phyloP scores from a whole-genome alignment of 2,113 vertebrate genomes.

The Eubucco bourcierii region DNA sequence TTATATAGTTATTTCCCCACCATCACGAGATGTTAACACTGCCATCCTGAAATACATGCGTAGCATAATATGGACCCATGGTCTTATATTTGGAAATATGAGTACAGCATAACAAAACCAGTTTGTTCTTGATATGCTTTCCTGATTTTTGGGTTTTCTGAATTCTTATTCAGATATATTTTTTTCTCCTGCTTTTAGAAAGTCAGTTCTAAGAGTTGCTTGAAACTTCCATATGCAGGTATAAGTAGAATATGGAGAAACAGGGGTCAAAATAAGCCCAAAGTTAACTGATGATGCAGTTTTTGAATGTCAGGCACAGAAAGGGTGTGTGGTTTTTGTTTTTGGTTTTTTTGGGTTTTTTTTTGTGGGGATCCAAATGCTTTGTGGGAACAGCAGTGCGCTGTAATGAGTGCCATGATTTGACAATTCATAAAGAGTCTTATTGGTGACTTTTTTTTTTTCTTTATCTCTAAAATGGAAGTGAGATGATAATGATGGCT shows the following conservation, averaged over 20 bases:
- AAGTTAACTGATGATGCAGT: not conserved
- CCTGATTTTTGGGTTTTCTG: not conserved
- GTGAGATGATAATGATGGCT: conserved; percentile 27
- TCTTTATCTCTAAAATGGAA: not conserved
- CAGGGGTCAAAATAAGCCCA: not conserved
- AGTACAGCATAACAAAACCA: not conserved
- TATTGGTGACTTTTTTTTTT: not conserved
- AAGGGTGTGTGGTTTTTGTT: too few species aligned
- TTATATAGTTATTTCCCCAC: not conserved
- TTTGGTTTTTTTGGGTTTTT: too few species aligned
- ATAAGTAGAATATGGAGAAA: not conserved
- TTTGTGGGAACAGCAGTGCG: not conserved
- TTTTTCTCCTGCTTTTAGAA: not conserved
- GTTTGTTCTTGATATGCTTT: not conserved
- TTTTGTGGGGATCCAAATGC: not conserved
- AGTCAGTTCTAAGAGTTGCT: not conserved
- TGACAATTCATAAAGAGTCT: not conserved
- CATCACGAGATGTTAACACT: not conserved
- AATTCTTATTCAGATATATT: not conserved
- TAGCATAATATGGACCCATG: not conserved
- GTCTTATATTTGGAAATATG: not conserved
- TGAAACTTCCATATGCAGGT: not conserved
- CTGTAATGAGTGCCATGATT: not conserved
- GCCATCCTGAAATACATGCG: not conserved
- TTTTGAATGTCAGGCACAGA: not conserved